Evolutionary conservation across 2,113 vertebrate species (phyloP), one percentile per base, ranked within the genome.

Genomic region (Ardeotis arabs): DNA sequence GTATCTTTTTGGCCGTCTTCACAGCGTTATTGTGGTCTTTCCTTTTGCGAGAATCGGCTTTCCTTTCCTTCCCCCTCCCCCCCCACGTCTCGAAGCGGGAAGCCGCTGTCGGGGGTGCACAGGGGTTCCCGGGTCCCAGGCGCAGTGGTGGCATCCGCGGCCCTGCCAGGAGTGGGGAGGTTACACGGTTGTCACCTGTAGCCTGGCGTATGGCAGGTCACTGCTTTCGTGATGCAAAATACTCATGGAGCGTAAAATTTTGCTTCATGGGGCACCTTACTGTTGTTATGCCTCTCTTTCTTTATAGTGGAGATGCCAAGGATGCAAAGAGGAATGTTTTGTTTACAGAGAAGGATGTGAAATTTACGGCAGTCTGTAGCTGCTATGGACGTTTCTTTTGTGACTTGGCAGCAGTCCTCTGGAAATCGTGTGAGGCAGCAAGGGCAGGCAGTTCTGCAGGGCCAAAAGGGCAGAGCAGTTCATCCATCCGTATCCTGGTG

Each of bases 171-270:
- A 31, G 29, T 2, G 2, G 7, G 22, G 44, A 44, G 39, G 17
- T 31, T 25, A 25, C 2, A 3, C 15, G 15, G 1, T 21, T 11
- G 1, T 31, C 23, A 13, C 33, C 62, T 20, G 0, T 8, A 25
- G 12, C 52, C 22, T 15, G 29, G 41, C 8, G 0, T 17, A 3
- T 0, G 10, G 31, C 21, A 12, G n/a, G 28, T n/a, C 35, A 3
- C 11, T 16, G 35, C 62, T 50, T 50, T 9, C 19, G 69, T 55
- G 10, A 7, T 2, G 53, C 23, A 14, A 27, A 28, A 6, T 9
- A 2, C 3, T n/a, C 9, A 0, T 2, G n/a, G 9, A 14, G n/a
- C 2, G 8, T 33, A 28, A 9, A 1, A 3, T 49, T 60, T 35
- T 39, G 33, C 28, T 74, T 27, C 28, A 3, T 9, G 47, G 52